Conservation (phyloP, 2,113 vertebrate species). For the Agapornis roseicollis region DNA sequence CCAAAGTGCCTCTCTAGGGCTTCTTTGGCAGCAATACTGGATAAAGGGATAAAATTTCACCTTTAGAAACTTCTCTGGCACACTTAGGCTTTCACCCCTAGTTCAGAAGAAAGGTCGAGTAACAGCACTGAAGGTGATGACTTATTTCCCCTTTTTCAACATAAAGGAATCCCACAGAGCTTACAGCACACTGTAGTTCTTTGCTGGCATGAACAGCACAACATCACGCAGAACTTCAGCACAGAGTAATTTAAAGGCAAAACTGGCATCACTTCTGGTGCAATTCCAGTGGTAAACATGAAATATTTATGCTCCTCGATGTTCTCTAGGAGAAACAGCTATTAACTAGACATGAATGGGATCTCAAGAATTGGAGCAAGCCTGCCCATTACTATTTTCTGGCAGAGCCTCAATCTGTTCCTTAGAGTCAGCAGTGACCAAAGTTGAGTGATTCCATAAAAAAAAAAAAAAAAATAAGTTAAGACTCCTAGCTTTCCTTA, state of each 20-base stretch:
- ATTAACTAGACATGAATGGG: not conserved
- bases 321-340: not conserved
- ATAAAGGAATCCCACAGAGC: not conserved
- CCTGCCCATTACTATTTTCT: not conserved
- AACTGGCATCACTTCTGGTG: not conserved
- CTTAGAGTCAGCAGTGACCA: not conserved
- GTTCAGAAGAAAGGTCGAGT: not conserved
- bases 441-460: not conserved
- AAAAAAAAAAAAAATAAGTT: not conserved
- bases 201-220: rapidly evolving
- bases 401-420: not conserved
- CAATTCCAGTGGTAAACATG: not conserved
- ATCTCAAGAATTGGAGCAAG: not conserved
- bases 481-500: not conserved
- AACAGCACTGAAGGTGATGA: not conserved
- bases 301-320: not conserved
- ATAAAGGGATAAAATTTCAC: not conserved
- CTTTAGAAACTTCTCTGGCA: not conserved
- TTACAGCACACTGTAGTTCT: not conserved
- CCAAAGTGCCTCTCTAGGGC: conserved; percentile 92
- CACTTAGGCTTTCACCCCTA: not conserved
- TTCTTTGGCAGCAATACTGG: conserved; percentile 93
- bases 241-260: not conserved
- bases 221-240: not conserved
- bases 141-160: not conserved